Percentiles rank a stretch among this genome's conserved stretches.
These are phyloP conservation scores for Patiria miniata DNA, from an alignment of 35 echinoderm and acorn worm species.

Conservation along the genomic window DNA sequence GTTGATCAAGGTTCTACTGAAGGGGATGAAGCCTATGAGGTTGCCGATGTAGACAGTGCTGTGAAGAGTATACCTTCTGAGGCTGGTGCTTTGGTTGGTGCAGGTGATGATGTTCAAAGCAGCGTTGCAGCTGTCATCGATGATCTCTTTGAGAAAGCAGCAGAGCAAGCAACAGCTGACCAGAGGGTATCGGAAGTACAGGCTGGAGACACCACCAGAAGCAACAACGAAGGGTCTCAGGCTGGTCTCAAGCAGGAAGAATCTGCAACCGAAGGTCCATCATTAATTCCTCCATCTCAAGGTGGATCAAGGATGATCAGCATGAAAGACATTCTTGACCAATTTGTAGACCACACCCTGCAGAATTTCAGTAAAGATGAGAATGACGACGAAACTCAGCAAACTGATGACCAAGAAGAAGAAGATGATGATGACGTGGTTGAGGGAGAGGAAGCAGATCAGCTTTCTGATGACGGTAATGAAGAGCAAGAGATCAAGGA, in stretches of 20 bases:
- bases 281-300: neutral
- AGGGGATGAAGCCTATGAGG: neutral
- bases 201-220: neutral
- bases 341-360: slow-evolving; percentile 27
- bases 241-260: neutral
- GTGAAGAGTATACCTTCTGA: neutral
- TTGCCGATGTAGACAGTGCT: neutral
- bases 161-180: neutral
- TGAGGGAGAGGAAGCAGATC: neutral
- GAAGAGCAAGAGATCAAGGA: neutral
- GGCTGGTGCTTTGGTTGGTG: neutral
- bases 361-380: neutral
- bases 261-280: neutral
- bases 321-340: slow-evolving; percentile 6
- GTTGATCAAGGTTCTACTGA: slow-evolving; percentile 18
- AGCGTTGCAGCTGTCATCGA: neutral
- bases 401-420: neutral
- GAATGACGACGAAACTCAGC: neutral
- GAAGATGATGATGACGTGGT: neutral
- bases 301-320: neutral
- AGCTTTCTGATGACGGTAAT: neutral
- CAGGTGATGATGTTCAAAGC: neutral
- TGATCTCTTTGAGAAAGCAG: slow-evolving; percentile 14
- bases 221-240: neutral
- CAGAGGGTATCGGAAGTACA: neutral